Conservation (phyloP, 2,888 invertebrate species). For the Automeris io region DNA sequence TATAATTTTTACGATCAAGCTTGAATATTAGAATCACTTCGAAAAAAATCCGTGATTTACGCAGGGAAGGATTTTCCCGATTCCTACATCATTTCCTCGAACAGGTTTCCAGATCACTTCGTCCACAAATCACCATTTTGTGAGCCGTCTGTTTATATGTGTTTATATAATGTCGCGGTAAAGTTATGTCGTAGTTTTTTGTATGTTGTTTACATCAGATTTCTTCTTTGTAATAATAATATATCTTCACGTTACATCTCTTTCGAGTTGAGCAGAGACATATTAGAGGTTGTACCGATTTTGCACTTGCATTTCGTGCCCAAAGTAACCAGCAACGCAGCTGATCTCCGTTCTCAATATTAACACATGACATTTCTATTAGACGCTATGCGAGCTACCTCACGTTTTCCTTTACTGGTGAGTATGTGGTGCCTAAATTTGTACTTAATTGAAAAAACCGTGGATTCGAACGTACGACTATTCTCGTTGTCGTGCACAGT, state of each 20-base stretch:
- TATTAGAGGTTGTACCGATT: too few species aligned
- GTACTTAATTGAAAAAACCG: background rate
- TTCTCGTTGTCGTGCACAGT: background rate
- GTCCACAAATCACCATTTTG: slow-evolving; percentile 8
- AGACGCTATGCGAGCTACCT: too few species aligned
- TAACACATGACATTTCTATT: too few species aligned
- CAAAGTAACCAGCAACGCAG: too few species aligned
- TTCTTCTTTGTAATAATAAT: background rate
- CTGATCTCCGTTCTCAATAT: too few species aligned
- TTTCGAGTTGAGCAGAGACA: too few species aligned
- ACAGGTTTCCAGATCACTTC: slow-evolving; percentile 9
- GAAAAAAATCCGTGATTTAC: slow-evolving; percentile 6
- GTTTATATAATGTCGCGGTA: slow-evolving; percentile 3
- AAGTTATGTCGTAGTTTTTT: slow-evolving; percentile 4
- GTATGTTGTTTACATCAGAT: background rate
- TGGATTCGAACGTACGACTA: background rate
- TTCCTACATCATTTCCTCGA: slow-evolving; percentile 9
- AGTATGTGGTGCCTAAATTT: too few species aligned
- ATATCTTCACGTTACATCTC: background rate
- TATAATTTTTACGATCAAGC: too few species aligned
- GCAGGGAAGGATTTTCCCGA: slow-evolving; percentile 5
- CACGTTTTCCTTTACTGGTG: too few species aligned
- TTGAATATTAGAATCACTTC: too few species aligned
- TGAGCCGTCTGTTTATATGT: slow-evolving; percentile 7
- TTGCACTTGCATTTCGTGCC: too few species aligned